Conservation (phyloP, 2,113 vertebrate species). For the Isurus oxyrinchus region DNA sequence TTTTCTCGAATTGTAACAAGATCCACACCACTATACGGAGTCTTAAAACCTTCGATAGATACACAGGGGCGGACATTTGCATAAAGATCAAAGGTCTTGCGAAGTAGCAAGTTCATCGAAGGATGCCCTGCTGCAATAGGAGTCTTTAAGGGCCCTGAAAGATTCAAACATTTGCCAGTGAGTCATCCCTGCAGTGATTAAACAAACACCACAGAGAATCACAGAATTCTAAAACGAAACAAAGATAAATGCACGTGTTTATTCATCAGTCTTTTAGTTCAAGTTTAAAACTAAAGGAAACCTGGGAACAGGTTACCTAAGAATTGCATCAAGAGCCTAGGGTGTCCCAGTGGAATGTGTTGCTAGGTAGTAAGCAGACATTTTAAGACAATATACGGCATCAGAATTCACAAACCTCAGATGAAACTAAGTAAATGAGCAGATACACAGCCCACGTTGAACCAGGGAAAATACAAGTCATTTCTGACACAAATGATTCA, state of each 20-base stretch:
- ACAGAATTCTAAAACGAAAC: background rate
- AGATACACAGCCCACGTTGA: background rate
- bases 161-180: background rate
- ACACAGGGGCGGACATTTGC: constrained; percentile 87
- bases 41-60: constrained; percentile 92
- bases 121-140: constrained; percentile 92
- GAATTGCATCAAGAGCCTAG: background rate
- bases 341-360: background rate
- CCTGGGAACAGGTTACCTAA: background rate
- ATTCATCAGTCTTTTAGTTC: background rate
- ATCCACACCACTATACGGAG: constrained; percentile 76
- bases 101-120: constrained; percentile 89
- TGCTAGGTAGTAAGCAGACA: background rate
- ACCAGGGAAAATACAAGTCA: background rate
- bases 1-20: constrained; percentile 86
- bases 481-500: background rate
- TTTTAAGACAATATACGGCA: background rate
- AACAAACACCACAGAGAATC: background rate
- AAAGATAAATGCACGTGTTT: background rate
- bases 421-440: background rate
- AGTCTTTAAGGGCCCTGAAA: constrained; percentile 83
- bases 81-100: constrained; percentile 90
- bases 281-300: background rate
- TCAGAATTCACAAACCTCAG: background rate
- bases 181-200: background rate